phyloP scores from a whole-genome alignment of 2,888 invertebrate genomes.

The Diarsia rubi region DNA sequence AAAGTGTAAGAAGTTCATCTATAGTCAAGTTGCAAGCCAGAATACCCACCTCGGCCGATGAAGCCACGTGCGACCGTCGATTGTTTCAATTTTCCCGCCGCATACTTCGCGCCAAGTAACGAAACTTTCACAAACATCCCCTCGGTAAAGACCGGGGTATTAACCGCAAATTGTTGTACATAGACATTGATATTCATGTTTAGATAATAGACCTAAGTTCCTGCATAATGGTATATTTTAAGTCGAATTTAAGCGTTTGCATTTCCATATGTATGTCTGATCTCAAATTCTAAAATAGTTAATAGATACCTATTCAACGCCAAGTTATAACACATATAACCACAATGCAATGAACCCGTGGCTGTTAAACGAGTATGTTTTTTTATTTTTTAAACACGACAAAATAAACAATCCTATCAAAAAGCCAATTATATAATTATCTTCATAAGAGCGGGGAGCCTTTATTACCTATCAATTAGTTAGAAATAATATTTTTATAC shows the following conservation, averaged over 20 bases:
- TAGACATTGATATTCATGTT: constrained; percentile 30
- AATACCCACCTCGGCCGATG: constrained; percentile 56
- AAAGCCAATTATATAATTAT: not conserved
- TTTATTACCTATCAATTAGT: not conserved
- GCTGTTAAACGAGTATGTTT: too few relatives aligned
- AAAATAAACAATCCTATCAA: not conserved
- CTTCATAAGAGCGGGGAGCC: not conserved
- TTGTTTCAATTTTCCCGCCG: constrained; percentile 76
- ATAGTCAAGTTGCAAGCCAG: constrained; percentile 48
- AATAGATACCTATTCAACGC: too few relatives aligned
- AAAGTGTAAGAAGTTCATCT: constrained; percentile 55
- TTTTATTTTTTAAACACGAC: too few relatives aligned
- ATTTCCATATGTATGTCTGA: too few relatives aligned
- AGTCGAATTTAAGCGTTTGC: too few relatives aligned
- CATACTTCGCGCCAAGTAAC: constrained; percentile 76
- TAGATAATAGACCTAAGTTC: constrained; percentile 27
- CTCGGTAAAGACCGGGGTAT: constrained; percentile 50
- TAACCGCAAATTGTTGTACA: constrained; percentile 54
- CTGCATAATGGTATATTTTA: too few relatives aligned
- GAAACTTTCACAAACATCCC: constrained; percentile 70
- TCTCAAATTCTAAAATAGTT: too few relatives aligned
- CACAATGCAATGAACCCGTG: too few relatives aligned
- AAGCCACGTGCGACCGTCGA: constrained; percentile 66
- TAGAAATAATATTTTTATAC: not conserved
- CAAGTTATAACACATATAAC: too few relatives aligned